Percentiles rank a stretch among this genome's conserved stretches.
Conservation (phyloP, 2,113 vertebrate genomes). For the Phylloscopus trochiloides region DNA sequence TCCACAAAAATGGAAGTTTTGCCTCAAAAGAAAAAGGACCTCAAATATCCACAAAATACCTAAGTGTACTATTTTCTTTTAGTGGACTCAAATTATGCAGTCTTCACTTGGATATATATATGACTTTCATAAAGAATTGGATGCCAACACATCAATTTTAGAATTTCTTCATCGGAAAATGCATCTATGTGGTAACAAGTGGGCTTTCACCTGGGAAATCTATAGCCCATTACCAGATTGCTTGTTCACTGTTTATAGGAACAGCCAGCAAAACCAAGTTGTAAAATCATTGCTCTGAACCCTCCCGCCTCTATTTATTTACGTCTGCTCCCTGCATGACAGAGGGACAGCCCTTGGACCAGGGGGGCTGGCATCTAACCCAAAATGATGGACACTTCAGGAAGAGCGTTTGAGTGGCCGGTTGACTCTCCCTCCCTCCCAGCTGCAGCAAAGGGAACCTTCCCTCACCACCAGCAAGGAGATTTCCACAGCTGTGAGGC, state of each 20-base stretch:
- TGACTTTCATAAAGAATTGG: background rate
- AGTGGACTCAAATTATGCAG: background rate
- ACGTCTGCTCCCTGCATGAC: background rate
- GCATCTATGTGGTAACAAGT: background rate
- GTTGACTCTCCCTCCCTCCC: background rate
- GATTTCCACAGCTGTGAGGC: background rate
- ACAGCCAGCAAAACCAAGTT: conserved; percentile 18
- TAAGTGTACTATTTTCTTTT: background rate
- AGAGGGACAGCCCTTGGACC: background rate
- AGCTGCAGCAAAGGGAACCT: accelerated
- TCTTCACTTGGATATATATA: background rate
- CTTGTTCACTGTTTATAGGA: background rate
- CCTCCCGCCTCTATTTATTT: conserved; percentile 12
- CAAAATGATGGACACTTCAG: accelerated
- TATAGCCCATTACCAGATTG: background rate
- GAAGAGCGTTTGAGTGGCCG: accelerated
- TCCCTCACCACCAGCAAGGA: background rate
- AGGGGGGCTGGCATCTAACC: background rate
- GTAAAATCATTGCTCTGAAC: conserved; percentile 60
- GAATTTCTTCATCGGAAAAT: background rate
- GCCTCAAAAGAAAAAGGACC: background rate
- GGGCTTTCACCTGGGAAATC: background rate
- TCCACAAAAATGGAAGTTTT: background rate
- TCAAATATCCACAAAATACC: background rate
- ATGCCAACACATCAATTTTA: background rate